Evolutionary conservation across 2,113 vertebrate genomes (phyloP).

Genomic region (Cottus gobio): DNA sequence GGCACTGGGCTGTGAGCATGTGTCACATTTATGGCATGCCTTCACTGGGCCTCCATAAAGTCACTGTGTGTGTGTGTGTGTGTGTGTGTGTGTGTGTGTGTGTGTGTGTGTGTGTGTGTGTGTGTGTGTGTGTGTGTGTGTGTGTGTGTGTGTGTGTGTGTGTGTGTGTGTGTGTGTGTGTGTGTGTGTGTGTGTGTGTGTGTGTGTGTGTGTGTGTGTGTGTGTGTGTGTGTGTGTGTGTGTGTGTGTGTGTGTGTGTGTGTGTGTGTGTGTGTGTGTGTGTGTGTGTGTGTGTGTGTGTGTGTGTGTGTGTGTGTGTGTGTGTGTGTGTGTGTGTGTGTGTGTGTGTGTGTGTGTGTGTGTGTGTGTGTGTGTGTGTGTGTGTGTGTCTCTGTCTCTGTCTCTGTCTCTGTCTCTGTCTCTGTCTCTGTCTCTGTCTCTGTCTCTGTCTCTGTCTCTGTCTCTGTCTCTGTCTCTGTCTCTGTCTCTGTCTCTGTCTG

Average conservation of each 20-base stretch:
- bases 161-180: neutral
- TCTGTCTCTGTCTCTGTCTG: too few relatives aligned
- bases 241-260: neutral
- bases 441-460: too few relatives aligned
- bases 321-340: too few relatives aligned
- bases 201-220: neutral
- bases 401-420: too few relatives aligned
- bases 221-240: slow-evolving; percentile 10
- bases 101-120: neutral
- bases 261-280: neutral
- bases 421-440: too few relatives aligned
- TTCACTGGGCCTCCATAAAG: slow-evolving; percentile 20
- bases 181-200: neutral
- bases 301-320: slow-evolving; percentile 3
- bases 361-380: too few relatives aligned
- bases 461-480: too few relatives aligned
- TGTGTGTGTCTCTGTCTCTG: too few relatives aligned
- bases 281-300: neutral
- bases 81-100: slow-evolving; percentile 9
- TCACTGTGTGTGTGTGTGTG: slow-evolving; percentile 8
- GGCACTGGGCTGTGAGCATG: slow-evolving; percentile 29
- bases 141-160: neutral
- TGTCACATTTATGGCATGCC: slow-evolving; percentile 49
- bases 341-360: too few relatives aligned
- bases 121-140: neutral